Percentiles rank a stretch among this genome's conserved stretches.
Conservation (phyloP, 2,113 vertebrate genomes). For the Thunnus thynnus region DNA sequence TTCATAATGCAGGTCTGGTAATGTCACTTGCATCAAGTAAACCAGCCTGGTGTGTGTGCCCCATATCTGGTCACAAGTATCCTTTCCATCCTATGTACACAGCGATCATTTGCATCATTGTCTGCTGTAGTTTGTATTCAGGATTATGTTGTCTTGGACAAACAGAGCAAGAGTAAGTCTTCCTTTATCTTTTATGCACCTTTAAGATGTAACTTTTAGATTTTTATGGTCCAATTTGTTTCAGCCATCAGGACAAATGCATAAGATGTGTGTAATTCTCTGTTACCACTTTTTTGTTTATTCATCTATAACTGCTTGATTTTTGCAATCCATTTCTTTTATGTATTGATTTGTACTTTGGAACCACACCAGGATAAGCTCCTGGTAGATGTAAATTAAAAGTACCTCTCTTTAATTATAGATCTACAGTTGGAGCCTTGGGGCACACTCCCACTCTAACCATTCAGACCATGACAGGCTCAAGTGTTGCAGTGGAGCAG, state of each 20-base stretch:
- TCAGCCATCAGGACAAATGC: neutral
- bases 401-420: constrained; percentile 54
- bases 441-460: constrained; percentile 40
- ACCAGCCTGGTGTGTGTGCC: neutral
- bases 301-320: neutral
- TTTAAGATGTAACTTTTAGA: neutral
- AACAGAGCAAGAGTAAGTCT: neutral
- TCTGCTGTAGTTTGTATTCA: neutral
- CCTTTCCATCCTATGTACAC: constrained; percentile 2
- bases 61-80: constrained; percentile 32
- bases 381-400: constrained; percentile 22
- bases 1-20: constrained; percentile 33
- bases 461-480: constrained; percentile 49
- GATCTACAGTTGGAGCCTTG: constrained; percentile 26
- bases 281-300: neutral
- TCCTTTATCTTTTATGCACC: neutral
- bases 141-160: neutral
- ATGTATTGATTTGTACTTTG: neutral
- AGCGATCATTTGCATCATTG: neutral
- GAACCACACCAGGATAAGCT: constrained; percentile 9
- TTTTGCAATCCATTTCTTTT: constrained; percentile 7
- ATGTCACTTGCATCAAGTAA: constrained; percentile 23
- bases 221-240: constrained; percentile 3
- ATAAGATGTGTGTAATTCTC: neutral
- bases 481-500: constrained; percentile 47